phyloP scores from a whole-genome alignment of 1,140 invertebrate genomes.

The Zaprionus inermis region DNA sequence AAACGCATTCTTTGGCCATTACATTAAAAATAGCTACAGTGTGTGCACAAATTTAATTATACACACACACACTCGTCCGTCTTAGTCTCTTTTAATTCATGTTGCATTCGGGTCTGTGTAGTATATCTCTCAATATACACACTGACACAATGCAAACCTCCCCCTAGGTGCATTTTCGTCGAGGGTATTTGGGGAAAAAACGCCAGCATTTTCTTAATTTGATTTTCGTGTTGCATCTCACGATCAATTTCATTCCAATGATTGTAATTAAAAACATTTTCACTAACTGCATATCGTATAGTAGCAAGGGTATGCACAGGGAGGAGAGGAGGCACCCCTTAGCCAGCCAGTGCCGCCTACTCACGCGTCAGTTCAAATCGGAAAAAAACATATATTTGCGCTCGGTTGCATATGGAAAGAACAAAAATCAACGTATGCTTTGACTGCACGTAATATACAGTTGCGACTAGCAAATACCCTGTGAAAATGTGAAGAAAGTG shows the following conservation, averaged over 20 bases:
- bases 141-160: conserved; percentile 1
- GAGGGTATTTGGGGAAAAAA: not conserved
- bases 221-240: conserved; percentile 75
- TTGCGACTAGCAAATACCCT: conserved; percentile 17
- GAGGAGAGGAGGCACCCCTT: not conserved
- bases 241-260: conserved; percentile 79
- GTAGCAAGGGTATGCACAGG: not conserved
- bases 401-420: conserved; percentile 58
- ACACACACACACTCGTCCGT: conserved; percentile 9
- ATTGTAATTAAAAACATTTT: conserved; percentile 79
- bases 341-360: conserved; percentile 44
- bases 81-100: not conserved
- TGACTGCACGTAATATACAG: not conserved
- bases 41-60: conserved; percentile 38
- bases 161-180: too few relatives aligned
- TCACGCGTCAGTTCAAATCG: conserved; percentile 54
- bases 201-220: conserved; percentile 67
- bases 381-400: conserved; percentile 52
- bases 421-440: conserved; percentile 25
- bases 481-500: not conserved
- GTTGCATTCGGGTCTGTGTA: not conserved
- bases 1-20: conserved; percentile 48
- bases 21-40: conserved; percentile 66
- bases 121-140: not conserved
- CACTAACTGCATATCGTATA: conserved; percentile 19